Conservation (phyloP, 2,113 vertebrate species). For the Pollachius pollachius region DNA sequence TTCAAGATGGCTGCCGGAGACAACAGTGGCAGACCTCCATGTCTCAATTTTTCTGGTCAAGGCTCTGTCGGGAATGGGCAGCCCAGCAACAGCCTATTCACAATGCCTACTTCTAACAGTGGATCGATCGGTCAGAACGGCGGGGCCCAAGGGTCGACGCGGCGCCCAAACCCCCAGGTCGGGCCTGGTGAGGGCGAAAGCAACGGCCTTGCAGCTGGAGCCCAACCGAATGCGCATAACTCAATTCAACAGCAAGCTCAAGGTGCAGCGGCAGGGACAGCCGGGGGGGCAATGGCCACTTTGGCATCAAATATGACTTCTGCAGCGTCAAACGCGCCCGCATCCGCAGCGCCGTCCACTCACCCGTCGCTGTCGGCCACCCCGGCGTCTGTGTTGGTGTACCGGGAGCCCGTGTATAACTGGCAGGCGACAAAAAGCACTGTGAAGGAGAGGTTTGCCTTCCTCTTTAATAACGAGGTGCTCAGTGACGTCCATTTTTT, state of each 20-base stretch:
- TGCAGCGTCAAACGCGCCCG: constrained; percentile 61
- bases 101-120: constrained; percentile 71
- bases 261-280: constrained; percentile 48
- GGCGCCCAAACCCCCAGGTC: constrained; percentile 74
- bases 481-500: constrained; percentile 96
- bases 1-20: constrained; percentile 89
- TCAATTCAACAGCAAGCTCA: constrained; percentile 54
- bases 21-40: constrained; percentile 78
- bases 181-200: constrained; percentile 73
- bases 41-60: constrained; percentile 72
- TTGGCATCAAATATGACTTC: constrained; percentile 70
- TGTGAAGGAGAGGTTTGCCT: constrained; percentile 90
- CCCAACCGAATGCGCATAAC: constrained; percentile 69
- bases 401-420: constrained; percentile 89
- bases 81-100: constrained; percentile 74
- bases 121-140: constrained; percentile 56
- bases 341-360: constrained; percentile 46
- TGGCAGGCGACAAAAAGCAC: constrained; percentile 96
- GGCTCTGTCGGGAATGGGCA: constrained; percentile 75
- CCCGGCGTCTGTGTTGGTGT: constrained; percentile 75
- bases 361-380: constrained; percentile 55
- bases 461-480: constrained; percentile 95
- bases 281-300: constrained; percentile 61
- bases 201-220: constrained; percentile 66
- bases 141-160: constrained; percentile 57